Evolutionary conservation across 64 coral and sea anemone genomes (phyloP), one percentile per base, ranked within the genome.

Genomic region (Actinia equina): DNA sequence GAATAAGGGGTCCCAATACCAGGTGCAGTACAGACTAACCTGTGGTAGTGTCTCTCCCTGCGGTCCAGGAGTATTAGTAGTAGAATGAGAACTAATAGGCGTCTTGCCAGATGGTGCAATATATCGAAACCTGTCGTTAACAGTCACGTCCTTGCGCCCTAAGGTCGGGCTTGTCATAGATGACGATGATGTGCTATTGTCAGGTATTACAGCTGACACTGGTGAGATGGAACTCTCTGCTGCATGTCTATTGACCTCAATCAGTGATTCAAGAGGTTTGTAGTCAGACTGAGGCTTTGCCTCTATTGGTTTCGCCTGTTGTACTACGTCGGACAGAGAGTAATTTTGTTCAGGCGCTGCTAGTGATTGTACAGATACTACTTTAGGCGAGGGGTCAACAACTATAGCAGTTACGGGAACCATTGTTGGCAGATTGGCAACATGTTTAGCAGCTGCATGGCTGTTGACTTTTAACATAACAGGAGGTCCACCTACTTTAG

Each of bases 191-290:
- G 79, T 61, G 17, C 42, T 52, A 52, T 83, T 79, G 13, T 95
- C 90, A 17, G 80, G 67, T 2, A 95, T 87, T 0, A 95, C 86
- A 5, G 94, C 94, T 55, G 91, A 93, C 43, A 95, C 91, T 2
- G 94, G 94, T 12, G 94, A 95, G 25, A 90, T 82, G 2, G 90
- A 89, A 14, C 82, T 85, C 56, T 92, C 87, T 37, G 89, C 85
- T 1, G 79, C 84, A 67, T 95, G 94, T 62, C 86, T 82, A 58
- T 95, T 95, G 10, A 95, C 91, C 76, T 95, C 91, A 71, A 89
- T 85, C 51, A 95, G 59, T 45, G 94, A 95, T 56, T 95, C 94
- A 43, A 95, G 91, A 25, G 94, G 94, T 93, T 87, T 95, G 91
- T 95, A 95, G 69, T 41, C 20, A 74, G 69, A 74, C 10, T 74